Evolutionary conservation across 2,113 vertebrate genomes (phyloP).

Genomic region (Aegotheles bennettii): DNA sequence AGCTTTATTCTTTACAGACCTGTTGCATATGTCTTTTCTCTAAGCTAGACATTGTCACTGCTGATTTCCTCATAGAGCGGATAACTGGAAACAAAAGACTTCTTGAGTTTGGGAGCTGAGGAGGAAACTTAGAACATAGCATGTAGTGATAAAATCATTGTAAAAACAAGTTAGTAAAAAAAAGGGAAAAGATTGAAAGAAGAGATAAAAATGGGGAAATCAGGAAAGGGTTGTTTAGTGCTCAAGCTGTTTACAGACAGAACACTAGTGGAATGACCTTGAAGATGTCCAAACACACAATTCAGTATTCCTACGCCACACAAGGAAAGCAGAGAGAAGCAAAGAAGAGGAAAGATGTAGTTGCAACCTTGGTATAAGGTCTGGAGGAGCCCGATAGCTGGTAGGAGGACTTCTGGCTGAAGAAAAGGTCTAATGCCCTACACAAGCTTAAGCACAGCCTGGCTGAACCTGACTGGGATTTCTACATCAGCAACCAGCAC

Average conservation of each 20-base stretch:
- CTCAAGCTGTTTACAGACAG: not conserved
- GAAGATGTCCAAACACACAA: accelerated
- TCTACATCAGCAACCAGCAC: not conserved
- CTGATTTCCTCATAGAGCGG: not conserved
- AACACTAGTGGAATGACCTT: not conserved
- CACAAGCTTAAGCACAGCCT: not conserved
- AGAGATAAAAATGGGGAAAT: not conserved
- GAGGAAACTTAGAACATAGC: not conserved
- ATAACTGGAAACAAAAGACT: not conserved
- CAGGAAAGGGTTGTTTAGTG: not conserved
- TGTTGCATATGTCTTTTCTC: not conserved
- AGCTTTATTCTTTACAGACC: not conserved
- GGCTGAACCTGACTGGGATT: not conserved
- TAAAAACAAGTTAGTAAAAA: not conserved
- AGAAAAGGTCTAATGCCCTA: not conserved
- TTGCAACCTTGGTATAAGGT: not conserved
- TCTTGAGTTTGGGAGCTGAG: not conserved
- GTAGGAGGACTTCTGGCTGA: not conserved
- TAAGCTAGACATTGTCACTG: not conserved
- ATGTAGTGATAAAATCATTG: not conserved
- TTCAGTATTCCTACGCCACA: not conserved
- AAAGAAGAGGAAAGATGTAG: not conserved
- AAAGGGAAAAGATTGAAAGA: not conserved
- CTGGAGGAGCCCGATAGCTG: not conserved
- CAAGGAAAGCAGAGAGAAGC: not conserved